Evolutionary conservation across 2,888 invertebrate species (phyloP).

Genomic region (Zaprionus lineosus): DNA sequence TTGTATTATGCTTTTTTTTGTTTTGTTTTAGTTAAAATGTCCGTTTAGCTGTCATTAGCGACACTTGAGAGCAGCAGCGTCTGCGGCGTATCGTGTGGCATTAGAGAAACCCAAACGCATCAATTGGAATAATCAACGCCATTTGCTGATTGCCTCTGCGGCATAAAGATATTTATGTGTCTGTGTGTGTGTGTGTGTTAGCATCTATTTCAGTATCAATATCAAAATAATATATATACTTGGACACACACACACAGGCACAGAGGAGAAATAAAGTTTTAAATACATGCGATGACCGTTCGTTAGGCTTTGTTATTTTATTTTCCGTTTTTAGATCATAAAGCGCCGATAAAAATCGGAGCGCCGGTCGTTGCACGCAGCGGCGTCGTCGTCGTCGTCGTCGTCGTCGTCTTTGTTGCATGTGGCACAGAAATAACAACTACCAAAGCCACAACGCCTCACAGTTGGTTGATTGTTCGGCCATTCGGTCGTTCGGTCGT

Average conservation of each 20-base stretch:
- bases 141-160: conserved; percentile 59
- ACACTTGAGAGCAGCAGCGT: conserved; percentile 36
- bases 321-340: conserved; percentile 54
- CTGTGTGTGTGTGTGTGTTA: background rate
- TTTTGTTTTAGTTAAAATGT: conserved; percentile 1
- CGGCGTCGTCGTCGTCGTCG: conserved; percentile 8
- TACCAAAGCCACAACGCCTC: conserved; percentile 22
- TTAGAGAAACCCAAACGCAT: conserved; percentile 53
- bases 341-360: conserved; percentile 67
- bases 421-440: conserved; percentile 58
- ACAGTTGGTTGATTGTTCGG: conserved; percentile 7
- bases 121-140: conserved; percentile 73
- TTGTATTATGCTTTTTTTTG: no score
- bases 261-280: conserved; percentile 34
- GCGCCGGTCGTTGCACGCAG: conserved; percentile 58
- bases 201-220: no score
- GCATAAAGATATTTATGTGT: conserved; percentile 5
- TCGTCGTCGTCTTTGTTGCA: conserved; percentile 60
- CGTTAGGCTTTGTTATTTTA: conserved; percentile 42
- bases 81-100: conserved; percentile 15
- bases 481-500: no score
- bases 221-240: conserved; percentile 1
- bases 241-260: conserved; percentile 7
- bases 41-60: conserved; percentile 28
- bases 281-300: conserved; percentile 58